Percentiles rank a stretch among this genome's conserved stretches.
Evolutionary conservation across 92 coral and sea anemone species (phyloP).

Genomic region (Porites evermanni): DNA sequence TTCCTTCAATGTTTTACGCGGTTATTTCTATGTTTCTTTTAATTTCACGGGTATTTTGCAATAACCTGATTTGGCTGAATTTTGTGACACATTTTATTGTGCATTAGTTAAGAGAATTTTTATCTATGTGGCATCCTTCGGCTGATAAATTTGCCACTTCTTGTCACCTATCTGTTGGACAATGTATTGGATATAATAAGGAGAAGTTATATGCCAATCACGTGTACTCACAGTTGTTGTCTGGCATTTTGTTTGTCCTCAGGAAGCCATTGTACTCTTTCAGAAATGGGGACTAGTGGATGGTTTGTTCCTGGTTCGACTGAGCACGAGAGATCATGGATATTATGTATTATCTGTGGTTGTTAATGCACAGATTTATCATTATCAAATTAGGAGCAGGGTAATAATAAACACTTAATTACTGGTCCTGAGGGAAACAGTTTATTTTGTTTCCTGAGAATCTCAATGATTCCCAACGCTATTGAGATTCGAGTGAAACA

Average conservation of each 20-base stretch:
- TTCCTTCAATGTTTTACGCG: no score
- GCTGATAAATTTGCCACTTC: background rate
- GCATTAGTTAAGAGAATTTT: no score
- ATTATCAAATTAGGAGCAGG: slow-evolving; percentile 91
- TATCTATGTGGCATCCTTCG: background rate
- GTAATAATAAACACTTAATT: slow-evolving; percentile 26
- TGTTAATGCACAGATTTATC: slow-evolving; percentile 80
- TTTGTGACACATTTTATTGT: no score
- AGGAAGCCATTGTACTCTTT: slow-evolving; percentile 85
- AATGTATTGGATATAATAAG: no score
- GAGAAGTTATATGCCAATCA: background rate
- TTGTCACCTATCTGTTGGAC: no score
- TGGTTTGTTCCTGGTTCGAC: slow-evolving; percentile 91
- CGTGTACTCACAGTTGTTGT: background rate
- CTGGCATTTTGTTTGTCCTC: background rate
- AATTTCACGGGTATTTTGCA: no score
- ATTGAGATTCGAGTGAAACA: no score
- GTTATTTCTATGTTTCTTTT: no score
- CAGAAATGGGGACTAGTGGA: slow-evolving; percentile 88
- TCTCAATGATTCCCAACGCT: no score
- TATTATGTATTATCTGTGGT: slow-evolving; percentile 91
- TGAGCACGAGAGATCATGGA: slow-evolving; percentile 95
- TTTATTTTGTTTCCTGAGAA: no score
- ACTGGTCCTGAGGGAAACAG: no score
- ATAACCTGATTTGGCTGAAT: no score